Base-by-base conservation (phyloP, 1,140 invertebrate species). In the Helicoverpa zea region DNA sequence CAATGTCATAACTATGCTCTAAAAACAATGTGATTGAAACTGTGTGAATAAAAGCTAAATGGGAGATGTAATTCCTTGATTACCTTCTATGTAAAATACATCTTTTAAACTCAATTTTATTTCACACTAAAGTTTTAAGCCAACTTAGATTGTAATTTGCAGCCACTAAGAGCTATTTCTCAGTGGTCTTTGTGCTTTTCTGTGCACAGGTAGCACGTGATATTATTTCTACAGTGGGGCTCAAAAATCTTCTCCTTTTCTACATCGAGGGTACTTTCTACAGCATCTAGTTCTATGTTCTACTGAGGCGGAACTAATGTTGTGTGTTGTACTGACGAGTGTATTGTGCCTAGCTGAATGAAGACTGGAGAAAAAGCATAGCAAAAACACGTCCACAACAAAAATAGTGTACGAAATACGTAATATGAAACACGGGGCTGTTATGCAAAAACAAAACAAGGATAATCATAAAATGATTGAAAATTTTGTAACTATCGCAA, bases 381-480 rank as follows among this genome's bases (percentile, higher is more conserved):
- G 29, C 72, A 43, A 58, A 56, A 73, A 73, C 66, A 58, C n/a
- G 14, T 35, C 29, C 29, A 58, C 29, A 54, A 77, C 12, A 66
- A 52, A 77, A 66, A 49, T 43, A 66, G 12, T 66, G 63, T 18
- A 64, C 63, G 43, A 66, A 66, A 47, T 59, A 66, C 61, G 14
- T 61, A 54, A 3, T 16, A 63, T 54, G 16, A 5, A 64, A 66
- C 51, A 77, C 61, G 10, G 75, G 61, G 75, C 75, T 10, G 61
- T 77, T 77, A 77, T 54, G 75, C 75, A 77, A 77, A 66, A 77
- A 77, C 59, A 66, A 77, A 16, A 23, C 13, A 18, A 30, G 16
- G 3, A 61, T 49, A 61, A 76, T 59, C 63, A 49, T 23, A 29
- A 61, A n/a, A 59, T 29, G 5, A 73, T 43, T 18, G 11, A 16